These are phyloP conservation scores for Schrankia costaestrigalis DNA, from an alignment of 2,888 invertebrate species.

Conservation along the genomic window DNA sequence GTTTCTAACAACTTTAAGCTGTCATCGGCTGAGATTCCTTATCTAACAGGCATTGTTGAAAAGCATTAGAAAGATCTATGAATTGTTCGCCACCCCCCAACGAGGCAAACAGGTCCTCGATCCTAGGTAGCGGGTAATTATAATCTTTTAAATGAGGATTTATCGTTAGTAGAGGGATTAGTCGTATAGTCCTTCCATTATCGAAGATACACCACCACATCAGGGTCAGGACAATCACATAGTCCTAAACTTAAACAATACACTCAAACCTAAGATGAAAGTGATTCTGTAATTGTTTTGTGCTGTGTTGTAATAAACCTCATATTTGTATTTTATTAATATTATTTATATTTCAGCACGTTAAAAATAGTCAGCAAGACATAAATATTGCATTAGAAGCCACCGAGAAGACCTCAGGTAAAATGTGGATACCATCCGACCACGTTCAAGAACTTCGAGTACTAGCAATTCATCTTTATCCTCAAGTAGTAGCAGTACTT, in stretches of 20 bases:
- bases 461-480: slow-evolving; percentile 13
- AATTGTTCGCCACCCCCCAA: too few relatives aligned
- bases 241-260: slow-evolving; percentile 5
- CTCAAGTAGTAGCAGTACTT: slow-evolving; percentile 9
- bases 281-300: slow-evolving; percentile 7
- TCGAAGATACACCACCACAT: slow-evolving; percentile 12
- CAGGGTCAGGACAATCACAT: slow-evolving; percentile 1
- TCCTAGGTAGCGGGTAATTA: too few relatives aligned
- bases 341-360: slow-evolving; percentile 10
- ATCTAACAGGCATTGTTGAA: too few relatives aligned
- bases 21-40: too few relatives aligned
- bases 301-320: background rate
- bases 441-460: slow-evolving; percentile 10
- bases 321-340: slow-evolving; percentile 5
- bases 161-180: background rate
- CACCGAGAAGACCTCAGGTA: slow-evolving; percentile 4
- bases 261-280: slow-evolving; percentile 7
- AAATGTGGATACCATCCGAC: slow-evolving; percentile 2
- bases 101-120: too few relatives aligned
- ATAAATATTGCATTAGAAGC: slow-evolving; percentile 7
- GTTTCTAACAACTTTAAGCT: too few relatives aligned
- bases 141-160: too few relatives aligned
- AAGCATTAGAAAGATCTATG: too few relatives aligned
- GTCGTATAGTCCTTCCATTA: slow-evolving; percentile 1
- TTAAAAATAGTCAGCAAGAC: slow-evolving; percentile 8